A percentile compares a stretch with the other conserved stretches of the same genome.
These are phyloP conservation scores for Monomorium pharaonis DNA, from an alignment of 1,140 invertebrate genomes.

Conservation along the genomic window DNA sequence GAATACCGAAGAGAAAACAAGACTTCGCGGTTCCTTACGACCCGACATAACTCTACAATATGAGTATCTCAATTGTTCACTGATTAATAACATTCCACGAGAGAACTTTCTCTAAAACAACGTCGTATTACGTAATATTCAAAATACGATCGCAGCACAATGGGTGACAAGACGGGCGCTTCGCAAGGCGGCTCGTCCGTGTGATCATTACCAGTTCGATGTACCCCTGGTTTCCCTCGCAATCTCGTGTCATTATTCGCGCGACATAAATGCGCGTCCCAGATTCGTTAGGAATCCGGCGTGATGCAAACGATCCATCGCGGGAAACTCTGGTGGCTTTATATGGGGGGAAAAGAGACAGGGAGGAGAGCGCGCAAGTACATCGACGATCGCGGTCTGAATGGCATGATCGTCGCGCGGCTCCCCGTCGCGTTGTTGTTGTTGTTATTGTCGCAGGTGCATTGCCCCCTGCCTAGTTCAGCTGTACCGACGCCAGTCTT, in stretches of 20 bases:
- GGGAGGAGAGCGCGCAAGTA: neutral
- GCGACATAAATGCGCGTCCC: neutral
- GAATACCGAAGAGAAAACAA: neutral
- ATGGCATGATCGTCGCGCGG: constrained; percentile 35
- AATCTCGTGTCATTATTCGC: neutral
- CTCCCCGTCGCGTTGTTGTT: constrained; percentile 45
- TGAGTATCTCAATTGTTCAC: neutral
- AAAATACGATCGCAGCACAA: neutral
- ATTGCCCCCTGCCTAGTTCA: constrained; percentile 74
- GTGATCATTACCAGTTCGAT: too few relatives aligned
- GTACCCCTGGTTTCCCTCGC: neutral
- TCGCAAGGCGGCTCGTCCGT: neutral
- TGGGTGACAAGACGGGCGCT: neutral
- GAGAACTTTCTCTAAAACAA: neutral
- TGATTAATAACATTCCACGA: neutral
- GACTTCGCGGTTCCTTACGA: neutral
- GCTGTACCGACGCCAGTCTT: constrained; percentile 29
- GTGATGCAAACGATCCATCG: constrained; percentile 6
- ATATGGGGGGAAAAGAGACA: constrained; percentile 1
- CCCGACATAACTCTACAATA: neutral
- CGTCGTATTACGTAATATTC: neutral
- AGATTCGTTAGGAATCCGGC: neutral
- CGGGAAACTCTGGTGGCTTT: constrained; percentile 35
- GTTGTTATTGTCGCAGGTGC: constrained; percentile 80
- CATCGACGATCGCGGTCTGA: constrained; percentile 40